These are phyloP conservation scores for Aldrovandia affinis DNA, from an alignment of 2,797 vertebrate species.

Conservation along the genomic window DNA sequence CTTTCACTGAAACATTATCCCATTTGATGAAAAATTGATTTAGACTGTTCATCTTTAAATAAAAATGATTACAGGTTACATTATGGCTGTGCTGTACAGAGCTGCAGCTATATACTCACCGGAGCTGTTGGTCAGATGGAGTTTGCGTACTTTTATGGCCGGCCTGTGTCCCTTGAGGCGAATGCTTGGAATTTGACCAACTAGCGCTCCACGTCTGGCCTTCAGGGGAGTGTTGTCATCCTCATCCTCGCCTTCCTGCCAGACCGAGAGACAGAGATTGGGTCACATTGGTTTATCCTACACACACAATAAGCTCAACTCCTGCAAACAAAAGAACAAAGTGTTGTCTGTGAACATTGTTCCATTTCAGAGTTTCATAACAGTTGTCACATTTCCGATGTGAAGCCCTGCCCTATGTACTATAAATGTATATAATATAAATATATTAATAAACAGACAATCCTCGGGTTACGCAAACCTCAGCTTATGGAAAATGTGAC, in stretches of 20 bases:
- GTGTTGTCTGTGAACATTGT: background rate
- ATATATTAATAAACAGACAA: too few species aligned
- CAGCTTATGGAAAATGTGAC: too few species aligned
- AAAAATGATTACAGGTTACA: too few species aligned
- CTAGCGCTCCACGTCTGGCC: background rate
- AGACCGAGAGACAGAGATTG: slow-evolving; percentile 8
- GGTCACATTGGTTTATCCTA: background rate
- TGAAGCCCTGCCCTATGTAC: background rate
- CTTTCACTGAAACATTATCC: too few species aligned
- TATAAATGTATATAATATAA: background rate
- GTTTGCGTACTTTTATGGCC: background rate
- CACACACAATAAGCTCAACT: background rate
- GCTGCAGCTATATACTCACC: background rate
- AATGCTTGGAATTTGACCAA: background rate
- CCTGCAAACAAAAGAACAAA: background rate
- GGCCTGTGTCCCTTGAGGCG: background rate
- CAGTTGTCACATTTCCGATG: too few species aligned
- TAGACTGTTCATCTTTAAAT: too few species aligned
- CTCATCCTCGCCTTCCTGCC: slow-evolving; percentile 75
- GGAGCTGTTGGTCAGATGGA: background rate
- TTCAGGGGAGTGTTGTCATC: background rate
- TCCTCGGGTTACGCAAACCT: too few species aligned
- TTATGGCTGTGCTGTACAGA: too few species aligned
- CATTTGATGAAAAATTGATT: too few species aligned
- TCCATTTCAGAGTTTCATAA: background rate